Evolutionary conservation across 2,888 invertebrate species (phyloP), one percentile per base, ranked within the genome.

Genomic region (Girardia tigrina): DNA sequence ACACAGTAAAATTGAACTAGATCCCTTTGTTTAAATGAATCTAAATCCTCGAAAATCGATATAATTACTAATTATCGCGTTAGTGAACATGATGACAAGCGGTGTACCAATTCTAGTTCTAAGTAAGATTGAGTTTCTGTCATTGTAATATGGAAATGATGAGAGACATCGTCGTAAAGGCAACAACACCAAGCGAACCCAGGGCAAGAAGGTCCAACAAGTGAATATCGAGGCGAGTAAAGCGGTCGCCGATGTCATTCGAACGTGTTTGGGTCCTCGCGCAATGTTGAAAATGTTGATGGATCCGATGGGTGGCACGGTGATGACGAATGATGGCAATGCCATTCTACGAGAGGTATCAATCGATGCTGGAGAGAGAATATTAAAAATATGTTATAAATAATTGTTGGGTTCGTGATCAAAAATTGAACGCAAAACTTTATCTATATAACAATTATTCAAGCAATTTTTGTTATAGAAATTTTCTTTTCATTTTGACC

Each of bases 271-370:
- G 79, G 98, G 98, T 0, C 98, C 98, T 72, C 90, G 93, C 85
- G 94, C 98, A 73, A 98, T 99, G 98, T 86, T 99, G 81, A 98
- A 98, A 88, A 99, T 98, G 98, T 87, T 98, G 83, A 95, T 99
- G 95, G 97, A 98, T 83, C 98, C 98, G 0, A 98, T 97, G 94
- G 98, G 98, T 71, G 97, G 98, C 42, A 95, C 99, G 81, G 97
- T 98, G 0, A 94, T 99, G 92, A 98, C 98, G 36, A 99, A 98
- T 84, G 98, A 99, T 85, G 98, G 98, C 42, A 99, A 99, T 85
- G 95, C 97, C 42, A 98, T 98, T 82, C 88, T 98, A 72, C 88
- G 97, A 79, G 97, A 95, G 80, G 84, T 85, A 78, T n/a, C 23
- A 6, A 56, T 20, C n/a, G n/a, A n/a, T n/a, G n/a, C n/a, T n/a